Evolutionary conservation across 2,797 vertebrate genomes (phyloP), one percentile per base, ranked within the genome.

Genomic region (Xenops minutus): DNA sequence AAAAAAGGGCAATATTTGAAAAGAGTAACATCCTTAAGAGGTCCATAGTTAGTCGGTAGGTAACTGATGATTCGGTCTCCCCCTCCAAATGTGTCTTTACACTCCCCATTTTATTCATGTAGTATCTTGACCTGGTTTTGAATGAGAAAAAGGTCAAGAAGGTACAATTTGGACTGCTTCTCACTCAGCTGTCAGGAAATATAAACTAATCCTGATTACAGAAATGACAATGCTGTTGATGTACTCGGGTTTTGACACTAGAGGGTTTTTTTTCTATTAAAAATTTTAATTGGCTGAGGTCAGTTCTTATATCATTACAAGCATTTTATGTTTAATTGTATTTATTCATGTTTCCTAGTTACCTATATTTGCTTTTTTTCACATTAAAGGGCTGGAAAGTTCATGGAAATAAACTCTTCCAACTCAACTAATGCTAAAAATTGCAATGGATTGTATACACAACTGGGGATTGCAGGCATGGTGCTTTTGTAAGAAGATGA

Each of bases 211-310:
- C 87, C 95, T 96, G 82, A 95, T 96, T 96, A 96, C 88, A 88
- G 82, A 94, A 96, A 94, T 94, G 90, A 95, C 88, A 96, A 71
- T 73, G 91, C 93, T 96, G 92, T 90, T 92, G 95, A 86, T 82
- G 91, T 94, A 85, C 73, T 97, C 1, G 12, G 39, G 86, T 96
- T 92, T 96, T 96, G 95, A 97, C 85, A 87, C 29, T 73, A 68
- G 78, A 91, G 46, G 16, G 49, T 93, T 71, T 67, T 96, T 95
- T 95, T 97, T 95, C 97, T 97, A 95, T 97, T 98, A 98, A 97
- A 98, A 97, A 84, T 97, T 98, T 98, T 98, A 98, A 98, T 98
- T 97, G 96, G 95, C 75, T 96, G 92, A 97, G 96, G 92, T 97
- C 95, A 97, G 80, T 96, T 95, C 92, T 95, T 90, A 71, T 92